Base-by-base conservation (phyloP, 35 echinoderm and acorn worm species). In the Ophiothrix spiculata region DNA sequence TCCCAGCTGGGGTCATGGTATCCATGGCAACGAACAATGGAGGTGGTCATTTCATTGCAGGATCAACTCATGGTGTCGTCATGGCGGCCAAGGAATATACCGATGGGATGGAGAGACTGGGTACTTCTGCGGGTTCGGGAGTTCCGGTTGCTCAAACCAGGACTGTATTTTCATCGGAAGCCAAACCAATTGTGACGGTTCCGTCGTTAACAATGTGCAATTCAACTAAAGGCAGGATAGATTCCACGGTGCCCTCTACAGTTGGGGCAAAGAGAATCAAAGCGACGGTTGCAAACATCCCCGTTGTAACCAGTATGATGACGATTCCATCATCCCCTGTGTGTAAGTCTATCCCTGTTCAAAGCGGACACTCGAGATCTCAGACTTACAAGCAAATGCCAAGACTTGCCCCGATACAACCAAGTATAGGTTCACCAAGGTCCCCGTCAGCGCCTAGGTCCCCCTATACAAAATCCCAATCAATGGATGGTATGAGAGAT, bases 331-430 rank as follows among this genome's bases (percentile, higher is more conserved):
- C 79, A 12, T 31, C 60, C 29, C 60, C 25, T n/a, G 60, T 10
- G 25, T 25, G 29, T 25, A 69, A 69, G 29, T n/a, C 60, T 2
- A 69, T 69, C 10, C 29, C 60, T 15, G 4, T 25, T 10, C 29
- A 15, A 10, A 2, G 16, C 29, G 60, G 60, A 15, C 60, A 69
- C 16, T 21, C 40, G 17, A 81, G 14, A 63, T 42, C 81, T 35
- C 81, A 84, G 54, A 36, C 46, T 42, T 90, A 77, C 49, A 82
- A 75, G 56, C 74, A 77, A 8, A 88, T 93, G 35, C 92, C 92
- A 21, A 85, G 63, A 64, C 92, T 93, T 17, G 92, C 91, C n/a
- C 91, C 91, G 0, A 93, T 93, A 33, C 91, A 89, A 77, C 83
- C 45, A 23, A 54, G 38, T 28, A 28, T 15, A n/a, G 29, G 10